Evolutionary conservation across 30 jellyfish, hydroid and myxozoan species (phyloP).

Genomic region (Aurelia sp.): DNA sequence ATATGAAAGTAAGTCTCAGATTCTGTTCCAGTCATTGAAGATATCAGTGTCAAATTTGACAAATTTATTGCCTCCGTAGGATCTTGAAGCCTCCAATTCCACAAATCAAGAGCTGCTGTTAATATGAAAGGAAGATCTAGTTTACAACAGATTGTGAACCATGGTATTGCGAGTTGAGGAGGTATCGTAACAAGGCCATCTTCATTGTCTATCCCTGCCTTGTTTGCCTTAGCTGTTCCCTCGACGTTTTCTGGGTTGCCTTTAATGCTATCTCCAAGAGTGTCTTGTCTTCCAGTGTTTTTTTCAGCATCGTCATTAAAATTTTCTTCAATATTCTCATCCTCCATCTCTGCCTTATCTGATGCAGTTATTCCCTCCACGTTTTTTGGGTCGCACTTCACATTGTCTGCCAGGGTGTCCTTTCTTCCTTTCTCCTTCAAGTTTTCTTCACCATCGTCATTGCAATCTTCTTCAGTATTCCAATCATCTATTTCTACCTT

Average conservation of each 20-base stretch:
- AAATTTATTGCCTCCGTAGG: not conserved
- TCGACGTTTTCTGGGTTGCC: not conserved
- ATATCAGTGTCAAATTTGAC: slow-evolving; percentile 16
- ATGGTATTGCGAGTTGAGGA: slow-evolving; percentile 46
- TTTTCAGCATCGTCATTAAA: not conserved
- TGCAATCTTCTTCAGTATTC: not conserved
- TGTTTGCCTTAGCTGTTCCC: not conserved
- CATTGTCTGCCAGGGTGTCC: too few relatives aligned
- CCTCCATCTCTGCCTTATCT: not conserved
- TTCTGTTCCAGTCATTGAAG: slow-evolving; percentile 49
- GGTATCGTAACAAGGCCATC: not conserved
- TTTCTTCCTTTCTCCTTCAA: too few relatives aligned
- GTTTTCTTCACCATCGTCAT: not conserved
- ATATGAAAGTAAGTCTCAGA: slow-evolving; percentile 46
- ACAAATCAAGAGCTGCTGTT: slow-evolving; percentile 51
- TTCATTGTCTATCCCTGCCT: not conserved
- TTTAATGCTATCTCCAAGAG: not conserved
- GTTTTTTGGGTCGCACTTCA: not conserved
- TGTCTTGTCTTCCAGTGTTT: too few relatives aligned
- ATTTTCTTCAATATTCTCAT: not conserved
- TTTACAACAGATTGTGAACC: slow-evolving; percentile 36
- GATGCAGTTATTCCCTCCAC: not conserved
- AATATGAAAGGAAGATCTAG: slow-evolving; percentile 45
- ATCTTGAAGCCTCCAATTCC: slow-evolving; percentile 61
- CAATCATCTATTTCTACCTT: not conserved